Evolutionary conservation across 2,888 invertebrate genomes (phyloP), one percentile per base, ranked within the genome.

Genomic region (Saturnia japonica): DNA sequence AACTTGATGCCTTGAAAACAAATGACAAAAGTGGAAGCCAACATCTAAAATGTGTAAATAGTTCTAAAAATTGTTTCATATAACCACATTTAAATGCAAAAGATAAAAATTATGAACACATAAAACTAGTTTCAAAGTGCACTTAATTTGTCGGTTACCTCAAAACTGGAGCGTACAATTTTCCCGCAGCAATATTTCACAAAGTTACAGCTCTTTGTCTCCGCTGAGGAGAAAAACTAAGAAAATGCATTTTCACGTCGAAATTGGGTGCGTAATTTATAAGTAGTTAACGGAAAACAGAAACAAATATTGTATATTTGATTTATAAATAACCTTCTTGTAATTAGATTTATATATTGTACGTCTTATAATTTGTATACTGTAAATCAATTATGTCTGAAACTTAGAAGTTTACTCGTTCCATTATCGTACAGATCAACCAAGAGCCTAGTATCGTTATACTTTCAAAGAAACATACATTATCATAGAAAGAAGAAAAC

Each of bases 201-300:
- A n/a, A 64, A 64, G 64, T 64, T 64, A 64, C 64, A n/a, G 40
- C 64, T 64, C 64, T 64, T 40, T 64, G 64, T 64, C 64, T 40
- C n/a, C n/a, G 40, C n/a, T 40, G 40, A 40, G 40, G 7, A 40
- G 64, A 60, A 60, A 60, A 14, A 60, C 40, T 64, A n/a, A 40
- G 40, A 40, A 64, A 64, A 64, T 64, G 64, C 64, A 64, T 40
- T 64, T 64, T 40, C 64, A 64, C 34, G 40, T 64, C 40, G 19
- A 64, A n/a, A 40, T n/a, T 12, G 0, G 22, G 16, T 1, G 8
- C 40, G 64, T 64, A 64, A 64, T 64, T n/a, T 6, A 19, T 40
- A 64, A 40, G 40, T 34, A 64, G 40, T 64, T 64, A 40, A n/a
- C 40, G 40, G 40, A 19, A 64, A 40, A 64, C 40, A 0, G n/a